Base-by-base conservation (phyloP, 2,888 invertebrate species). In the Drosophila conformis region DNA sequence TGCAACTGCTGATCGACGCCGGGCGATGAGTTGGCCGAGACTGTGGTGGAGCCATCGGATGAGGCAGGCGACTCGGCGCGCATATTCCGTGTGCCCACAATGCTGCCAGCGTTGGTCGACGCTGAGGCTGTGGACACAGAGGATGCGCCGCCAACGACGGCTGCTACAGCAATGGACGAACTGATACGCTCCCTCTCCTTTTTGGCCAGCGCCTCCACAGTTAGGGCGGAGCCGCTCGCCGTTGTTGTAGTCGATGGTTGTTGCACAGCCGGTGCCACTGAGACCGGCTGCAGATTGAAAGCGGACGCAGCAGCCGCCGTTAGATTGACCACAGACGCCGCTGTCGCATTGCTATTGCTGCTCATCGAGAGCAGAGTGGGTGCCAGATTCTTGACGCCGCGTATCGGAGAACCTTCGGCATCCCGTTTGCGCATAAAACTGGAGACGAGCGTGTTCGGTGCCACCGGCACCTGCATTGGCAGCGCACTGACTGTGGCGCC, bases 341-440 rank as follows among this genome's bases (percentile, higher is more conserved):
- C n/a, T 8, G 62, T 35, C 11, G 69, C 21, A 33, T 59, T 78
- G 25, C 51, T 76, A 4, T 77, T 78, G 52, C 82, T 80, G 25
- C 85, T 80, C 93, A 93, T 93, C 1, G 93, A 91, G 0, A 93
- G 82, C 52, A 93, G 62, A 0, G 93, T 92, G 6, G 93, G 93
- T 5, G 90, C 94, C 54, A 95, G 92, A 93, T 95, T 95, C 91
- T 95, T 95, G 25, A 95, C 95, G 1, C 94, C 95, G 73, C 96
- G 95, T 69, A 95, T 92, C 1, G 96, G 95, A 0, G 95, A 95
- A 13, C 92, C 92, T 68, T 98, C 98, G 58, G 96, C 95, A 82
- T 98, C 98, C 46, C 98, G 94, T 93, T 98, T 98, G 70, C 98
- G 94, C 68, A 98, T 82, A 93, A 93, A 98, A 97, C 89, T 97